phyloP scores from a whole-genome alignment of 2,888 invertebrate species.

The Hybos culiciformis region DNA sequence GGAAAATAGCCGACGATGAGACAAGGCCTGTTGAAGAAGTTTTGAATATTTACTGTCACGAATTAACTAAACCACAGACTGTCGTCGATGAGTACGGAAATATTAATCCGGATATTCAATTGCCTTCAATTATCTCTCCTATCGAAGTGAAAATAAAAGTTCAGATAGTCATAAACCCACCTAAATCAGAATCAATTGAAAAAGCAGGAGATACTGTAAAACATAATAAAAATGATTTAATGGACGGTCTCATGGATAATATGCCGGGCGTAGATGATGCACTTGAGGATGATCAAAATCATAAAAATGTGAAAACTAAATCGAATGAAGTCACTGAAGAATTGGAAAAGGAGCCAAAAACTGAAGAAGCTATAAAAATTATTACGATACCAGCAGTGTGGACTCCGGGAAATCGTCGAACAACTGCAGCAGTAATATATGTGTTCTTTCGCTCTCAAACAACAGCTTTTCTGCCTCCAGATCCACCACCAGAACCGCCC shows the following conservation, averaged over 20 bases:
- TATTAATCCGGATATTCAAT: slow-evolving; percentile 17
- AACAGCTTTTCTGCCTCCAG: slow-evolving; percentile 41
- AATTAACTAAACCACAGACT: slow-evolving; percentile 21
- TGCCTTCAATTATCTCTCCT: slow-evolving; percentile 25
- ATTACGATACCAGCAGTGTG: slow-evolving; percentile 40
- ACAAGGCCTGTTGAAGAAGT: slow-evolving; percentile 21
- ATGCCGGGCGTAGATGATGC: slow-evolving; percentile 20
- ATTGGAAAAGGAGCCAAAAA: neutral
- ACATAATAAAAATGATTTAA: slow-evolving; percentile 8
- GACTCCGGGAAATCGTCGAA: slow-evolving; percentile 42
- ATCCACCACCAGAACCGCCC: slow-evolving; percentile 46
- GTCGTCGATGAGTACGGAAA: slow-evolving; percentile 15
- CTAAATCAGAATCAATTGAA: slow-evolving; percentile 11
- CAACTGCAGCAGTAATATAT: slow-evolving; percentile 43
- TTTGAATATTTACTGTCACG: slow-evolving; percentile 21
- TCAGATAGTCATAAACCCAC: neutral
- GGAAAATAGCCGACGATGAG: slow-evolving; percentile 28
- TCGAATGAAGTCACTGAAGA: neutral
- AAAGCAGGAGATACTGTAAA: slow-evolving; percentile 18
- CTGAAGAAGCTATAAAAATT: slow-evolving; percentile 9
- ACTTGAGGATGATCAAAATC: slow-evolving; percentile 15
- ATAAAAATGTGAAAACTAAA: slow-evolving; percentile 13
- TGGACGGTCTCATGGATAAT: slow-evolving; percentile 25
- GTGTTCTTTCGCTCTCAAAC: slow-evolving; percentile 37
- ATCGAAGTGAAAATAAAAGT: slow-evolving; percentile 22